phyloP scores from a whole-genome alignment of 2,888 invertebrate species.

The Rhamnusium bicolor region DNA sequence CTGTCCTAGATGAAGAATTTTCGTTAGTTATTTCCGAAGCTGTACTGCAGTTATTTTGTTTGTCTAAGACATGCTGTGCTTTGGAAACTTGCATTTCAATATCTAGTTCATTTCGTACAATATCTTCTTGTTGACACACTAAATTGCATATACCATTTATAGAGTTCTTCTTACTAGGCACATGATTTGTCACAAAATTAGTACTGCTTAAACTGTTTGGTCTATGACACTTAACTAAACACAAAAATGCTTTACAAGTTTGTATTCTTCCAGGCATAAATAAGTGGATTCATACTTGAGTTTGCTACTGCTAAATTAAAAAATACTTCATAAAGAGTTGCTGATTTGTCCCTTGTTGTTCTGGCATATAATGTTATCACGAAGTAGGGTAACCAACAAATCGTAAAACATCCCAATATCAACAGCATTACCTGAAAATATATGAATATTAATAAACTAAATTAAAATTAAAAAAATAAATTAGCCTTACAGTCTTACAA shows the following conservation, averaged over 20 bases:
- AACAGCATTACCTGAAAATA: slow-evolving; percentile 80
- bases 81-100: slow-evolving; percentile 42
- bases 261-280: slow-evolving; percentile 89
- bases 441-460: neutral
- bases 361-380: slow-evolving; percentile 72
- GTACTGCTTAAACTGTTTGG: slow-evolving; percentile 71
- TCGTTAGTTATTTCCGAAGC: neutral
- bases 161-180: slow-evolving; percentile 73
- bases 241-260: slow-evolving; percentile 83
- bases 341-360: slow-evolving; percentile 52
- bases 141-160: slow-evolving; percentile 71
- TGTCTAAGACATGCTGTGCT: neutral
- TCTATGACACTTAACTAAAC: slow-evolving; percentile 78
- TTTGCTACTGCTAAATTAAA: slow-evolving; percentile 83
- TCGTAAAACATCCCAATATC: slow-evolving; percentile 85
- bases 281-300: slow-evolving; percentile 86
- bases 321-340: slow-evolving; percentile 65
- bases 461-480: no score
- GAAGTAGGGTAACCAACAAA: slow-evolving; percentile 88
- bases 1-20: neutral
- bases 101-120: slow-evolving; percentile 43
- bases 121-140: slow-evolving; percentile 44
- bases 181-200: slow-evolving; percentile 72
- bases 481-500: no score
- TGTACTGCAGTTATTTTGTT: neutral